phyloP scores from a whole-genome alignment of 37 sponge, comb jelly and placozoan genomes.

The Agelas oroides region DNA sequence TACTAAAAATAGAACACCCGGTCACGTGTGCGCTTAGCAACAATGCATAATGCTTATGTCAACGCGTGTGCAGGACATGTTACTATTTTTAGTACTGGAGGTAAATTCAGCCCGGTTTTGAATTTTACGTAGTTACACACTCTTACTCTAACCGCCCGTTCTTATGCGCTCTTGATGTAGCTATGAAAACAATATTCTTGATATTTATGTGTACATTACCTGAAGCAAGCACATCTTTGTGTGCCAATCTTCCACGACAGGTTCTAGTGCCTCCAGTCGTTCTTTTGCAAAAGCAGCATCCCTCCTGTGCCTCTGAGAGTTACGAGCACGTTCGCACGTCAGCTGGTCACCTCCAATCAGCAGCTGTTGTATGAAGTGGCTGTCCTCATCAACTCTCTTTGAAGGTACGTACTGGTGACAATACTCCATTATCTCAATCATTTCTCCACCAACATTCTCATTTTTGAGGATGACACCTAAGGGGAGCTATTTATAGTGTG shows the following conservation, averaged over 20 bases:
- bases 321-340: slow-evolving; percentile 5
- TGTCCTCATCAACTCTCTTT: neutral
- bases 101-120: too few relatives aligned
- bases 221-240: slow-evolving; percentile 21
- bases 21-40: too few relatives aligned
- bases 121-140: too few relatives aligned
- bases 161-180: neutral
- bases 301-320: neutral
- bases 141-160: too few relatives aligned
- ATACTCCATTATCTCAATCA: slow-evolving; percentile 14
- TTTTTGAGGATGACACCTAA: neutral
- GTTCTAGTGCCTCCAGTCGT: slow-evolving; percentile 1
- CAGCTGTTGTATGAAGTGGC: too few relatives aligned
- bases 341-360: slow-evolving; percentile 50
- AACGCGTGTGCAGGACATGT: too few relatives aligned
- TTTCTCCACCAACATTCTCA: neutral
- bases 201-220: neutral
- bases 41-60: too few relatives aligned
- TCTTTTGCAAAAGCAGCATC: too few relatives aligned
- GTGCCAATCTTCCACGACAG: slow-evolving; percentile 46
- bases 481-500: neutral
- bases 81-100: too few relatives aligned
- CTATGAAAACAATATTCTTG: neutral
- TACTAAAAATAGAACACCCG: too few relatives aligned
- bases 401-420: slow-evolving; percentile 4